Evolutionary conservation across 2,888 invertebrate genomes (phyloP), one percentile per base, ranked within the genome.

Genomic region (Nematopogon swammerdamellus): DNA sequence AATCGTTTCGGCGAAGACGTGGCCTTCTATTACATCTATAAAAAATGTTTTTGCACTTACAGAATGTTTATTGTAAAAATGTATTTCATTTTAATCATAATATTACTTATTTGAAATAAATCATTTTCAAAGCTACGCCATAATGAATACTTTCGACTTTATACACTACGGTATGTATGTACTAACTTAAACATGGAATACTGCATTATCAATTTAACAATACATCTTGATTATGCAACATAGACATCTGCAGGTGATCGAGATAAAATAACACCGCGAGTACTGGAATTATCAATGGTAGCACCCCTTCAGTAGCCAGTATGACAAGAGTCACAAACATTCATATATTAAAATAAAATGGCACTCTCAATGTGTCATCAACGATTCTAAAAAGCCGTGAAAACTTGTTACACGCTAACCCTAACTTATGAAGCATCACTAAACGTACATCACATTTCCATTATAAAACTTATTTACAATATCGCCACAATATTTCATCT

Each of bases 231-330:
- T 68, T 75, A 75, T 74, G 68, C 76, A 76, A 75, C 77, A 73
- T 68, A 72, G 71, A 74, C 72, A 75, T 71, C 45, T 51, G 70
- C 77, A 73, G 80, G 80, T 74, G 72, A 75, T 70, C 71, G 75
- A 74, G 75, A 77, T 70, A 77, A 77, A 79, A 77, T 76, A 76
- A 77, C 73, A 77, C 76, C 75, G 73, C 67, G 70, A 68, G 69
- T 72, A 73, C 45, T 74, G 76, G 72, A 77, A 79, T 76, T 76
- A 79, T 79, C 72, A 69, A 76, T 80, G 80, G 80, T 80, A 80
- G 80, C 80, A 80, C 80, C 80, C 80, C 80, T 76, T 77, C 75
- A 72, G 67, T 73, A 80, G 80, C 80, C 71, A 77, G 80, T 79
- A 80, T 80, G 80, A 80, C 80, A 80, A 80, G 80, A 80, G 79